Evolutionary conservation across 2,113 vertebrate genomes (phyloP).

Genomic region (Centropristis striata): DNA sequence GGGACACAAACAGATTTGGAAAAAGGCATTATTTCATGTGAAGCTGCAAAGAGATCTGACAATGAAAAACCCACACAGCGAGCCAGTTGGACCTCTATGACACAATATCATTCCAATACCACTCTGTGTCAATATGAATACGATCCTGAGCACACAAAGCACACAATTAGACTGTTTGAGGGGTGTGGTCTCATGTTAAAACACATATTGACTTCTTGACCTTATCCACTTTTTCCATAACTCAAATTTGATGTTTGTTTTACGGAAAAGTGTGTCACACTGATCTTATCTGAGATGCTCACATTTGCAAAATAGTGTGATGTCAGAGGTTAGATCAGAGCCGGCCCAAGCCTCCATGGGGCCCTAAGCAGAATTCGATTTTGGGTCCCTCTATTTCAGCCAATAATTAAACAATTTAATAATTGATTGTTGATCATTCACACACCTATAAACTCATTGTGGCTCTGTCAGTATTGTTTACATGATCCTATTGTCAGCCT

Average conservation of each 20-base stretch:
- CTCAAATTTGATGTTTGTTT: not conserved
- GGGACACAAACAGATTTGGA: too few species aligned
- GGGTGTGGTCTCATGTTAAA: conserved; percentile 20
- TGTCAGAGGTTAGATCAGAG: conserved; percentile 7
- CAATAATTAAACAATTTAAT: too few species aligned
- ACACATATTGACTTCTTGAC: not conserved
- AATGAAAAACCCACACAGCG: not conserved
- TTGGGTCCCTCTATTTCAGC: too few species aligned
- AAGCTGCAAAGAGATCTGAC: not conserved
- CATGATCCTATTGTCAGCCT: too few species aligned
- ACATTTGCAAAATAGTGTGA: conserved; percentile 4
- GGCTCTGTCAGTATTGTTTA: too few species aligned
- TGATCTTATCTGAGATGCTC: not conserved
- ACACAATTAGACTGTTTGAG: not conserved
- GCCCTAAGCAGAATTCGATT: too few species aligned
- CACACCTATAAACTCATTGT: too few species aligned
- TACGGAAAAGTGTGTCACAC: not conserved
- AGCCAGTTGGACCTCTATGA: not conserved
- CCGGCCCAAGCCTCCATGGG: too few species aligned
- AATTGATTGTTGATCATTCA: too few species aligned
- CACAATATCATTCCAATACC: not conserved
- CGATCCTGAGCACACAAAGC: not conserved
- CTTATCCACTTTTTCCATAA: not conserved
- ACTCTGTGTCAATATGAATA: too few species aligned
- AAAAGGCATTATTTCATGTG: not conserved